Conservation (phyloP, 2,797 vertebrate species). For the Poecilia gillii region DNA sequence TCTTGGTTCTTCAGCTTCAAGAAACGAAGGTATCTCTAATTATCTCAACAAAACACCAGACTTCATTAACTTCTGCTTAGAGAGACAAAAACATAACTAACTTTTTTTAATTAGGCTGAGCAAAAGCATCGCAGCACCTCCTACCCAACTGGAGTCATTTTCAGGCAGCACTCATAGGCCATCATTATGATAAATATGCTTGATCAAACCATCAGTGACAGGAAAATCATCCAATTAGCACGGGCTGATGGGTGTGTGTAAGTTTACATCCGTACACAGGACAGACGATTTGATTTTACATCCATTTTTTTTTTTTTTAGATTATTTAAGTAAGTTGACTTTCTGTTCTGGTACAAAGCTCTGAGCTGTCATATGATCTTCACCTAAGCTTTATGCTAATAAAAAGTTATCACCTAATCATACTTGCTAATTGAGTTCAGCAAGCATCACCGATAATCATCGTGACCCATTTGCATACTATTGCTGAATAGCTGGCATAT, state of each 20-base stretch:
- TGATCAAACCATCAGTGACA: constrained; percentile 64
- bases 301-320: constrained; percentile 5
- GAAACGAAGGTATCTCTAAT: constrained; percentile 50
- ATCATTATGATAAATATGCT: constrained; percentile 64
- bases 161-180: constrained; percentile 40
- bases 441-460: constrained; percentile 77
- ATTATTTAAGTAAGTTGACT: constrained; percentile 26
- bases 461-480: constrained; percentile 72
- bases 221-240: constrained; percentile 61
- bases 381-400: constrained; percentile 74
- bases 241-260: constrained; percentile 54
- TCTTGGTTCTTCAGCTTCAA: not conserved
- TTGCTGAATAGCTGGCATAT: constrained; percentile 62
- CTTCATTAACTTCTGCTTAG: constrained; percentile 50
- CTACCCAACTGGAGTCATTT: constrained; percentile 37
- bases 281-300: constrained; percentile 20
- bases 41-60: constrained; percentile 39
- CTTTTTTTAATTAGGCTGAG: constrained; percentile 56
- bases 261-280: constrained; percentile 33
- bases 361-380: constrained; percentile 25
- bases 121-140: constrained; percentile 23
- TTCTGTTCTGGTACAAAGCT: constrained; percentile 36
- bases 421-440: constrained; percentile 83
- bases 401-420: constrained; percentile 76
- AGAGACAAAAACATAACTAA: constrained; percentile 48